These are phyloP conservation scores for Bursaphelenchus mucronatus DNA, from an alignment of 1,140 invertebrate species.

Conservation along the genomic window DNA sequence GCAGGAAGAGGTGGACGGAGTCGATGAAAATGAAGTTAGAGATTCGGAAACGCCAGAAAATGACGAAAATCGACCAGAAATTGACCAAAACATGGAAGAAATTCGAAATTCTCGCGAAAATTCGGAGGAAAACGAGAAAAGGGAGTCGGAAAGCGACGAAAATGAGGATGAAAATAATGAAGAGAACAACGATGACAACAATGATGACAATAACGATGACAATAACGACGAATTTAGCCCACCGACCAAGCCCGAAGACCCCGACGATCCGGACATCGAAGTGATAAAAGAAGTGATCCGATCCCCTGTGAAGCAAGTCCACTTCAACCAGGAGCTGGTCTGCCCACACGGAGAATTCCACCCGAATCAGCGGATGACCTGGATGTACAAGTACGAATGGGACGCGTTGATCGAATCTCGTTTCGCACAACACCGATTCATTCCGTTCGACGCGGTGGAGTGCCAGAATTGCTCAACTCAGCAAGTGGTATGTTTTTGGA, in stretches of 20 bases:
- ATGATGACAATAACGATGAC: slow-evolving; percentile 15
- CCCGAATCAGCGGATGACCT: background rate
- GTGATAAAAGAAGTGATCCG: background rate
- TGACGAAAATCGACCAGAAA: background rate
- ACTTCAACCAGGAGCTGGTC: slow-evolving; percentile 32
- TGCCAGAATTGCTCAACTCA: slow-evolving; percentile 4
- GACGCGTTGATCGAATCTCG: background rate
- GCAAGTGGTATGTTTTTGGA: background rate
- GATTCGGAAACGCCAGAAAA: background rate
- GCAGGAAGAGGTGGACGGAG: slow-evolving; percentile 4
- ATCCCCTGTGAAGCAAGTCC: background rate
- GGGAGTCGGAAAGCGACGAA: background rate
- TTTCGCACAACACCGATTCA: background rate
- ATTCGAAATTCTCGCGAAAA: slow-evolving; percentile 1
- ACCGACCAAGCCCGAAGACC: slow-evolving; percentile 23
- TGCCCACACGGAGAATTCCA: slow-evolving; percentile 23
- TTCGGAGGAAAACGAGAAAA: background rate
- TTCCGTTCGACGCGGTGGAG: slow-evolving; percentile 17
- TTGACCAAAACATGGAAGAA: background rate
- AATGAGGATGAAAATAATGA: slow-evolving; percentile 23
- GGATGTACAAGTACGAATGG: slow-evolving; percentile 17
- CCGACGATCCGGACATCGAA: slow-evolving; percentile 26
- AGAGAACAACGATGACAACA: slow-evolving; percentile 10
- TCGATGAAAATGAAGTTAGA: slow-evolving; percentile 5
- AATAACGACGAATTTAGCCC: slow-evolving; percentile 18